phyloP scores from a whole-genome alignment of 2,113 vertebrate species.

The Lophochroa leadbeateri region DNA sequence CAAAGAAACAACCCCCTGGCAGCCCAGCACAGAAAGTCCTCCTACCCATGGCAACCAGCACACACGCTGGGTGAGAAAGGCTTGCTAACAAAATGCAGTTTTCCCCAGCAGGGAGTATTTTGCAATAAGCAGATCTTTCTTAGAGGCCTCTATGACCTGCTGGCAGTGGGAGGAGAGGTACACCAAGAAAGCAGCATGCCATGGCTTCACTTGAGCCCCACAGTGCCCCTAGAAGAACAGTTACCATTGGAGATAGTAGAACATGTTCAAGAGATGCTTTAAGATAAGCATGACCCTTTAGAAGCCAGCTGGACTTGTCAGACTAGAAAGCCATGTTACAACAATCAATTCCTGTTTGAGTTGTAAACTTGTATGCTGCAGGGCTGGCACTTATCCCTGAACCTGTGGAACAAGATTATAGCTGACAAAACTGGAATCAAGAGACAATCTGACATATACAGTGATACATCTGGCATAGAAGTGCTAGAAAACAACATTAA shows the following conservation, averaged over 20 bases:
- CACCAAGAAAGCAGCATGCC: not conserved
- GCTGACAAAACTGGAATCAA: not conserved
- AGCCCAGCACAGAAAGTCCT: not conserved
- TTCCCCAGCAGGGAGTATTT: not conserved
- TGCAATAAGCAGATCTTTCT: not conserved
- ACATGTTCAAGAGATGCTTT: not conserved
- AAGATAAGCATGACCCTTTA: not conserved
- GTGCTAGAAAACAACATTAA: not conserved
- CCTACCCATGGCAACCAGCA: not conserved
- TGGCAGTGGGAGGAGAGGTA: not conserved
- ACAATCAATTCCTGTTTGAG: not conserved
- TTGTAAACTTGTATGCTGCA: fast-evolving
- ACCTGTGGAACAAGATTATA: not conserved
- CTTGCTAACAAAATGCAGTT: not conserved
- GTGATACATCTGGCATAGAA: fast-evolving
- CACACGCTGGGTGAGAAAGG: not conserved
- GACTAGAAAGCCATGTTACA: not conserved
- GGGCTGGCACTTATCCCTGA: not conserved
- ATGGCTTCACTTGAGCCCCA: not conserved
- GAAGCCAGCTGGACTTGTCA: not conserved
- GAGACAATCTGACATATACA: not conserved
- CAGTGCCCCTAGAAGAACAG: not conserved
- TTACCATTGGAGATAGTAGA: fast-evolving
- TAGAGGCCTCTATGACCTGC: not conserved
- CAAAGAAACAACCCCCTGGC: not conserved